Evolutionary conservation across 2,113 vertebrate species (phyloP), one percentile per base, ranked within the genome.

Genomic region (Peromyscus polionotus): DNA sequence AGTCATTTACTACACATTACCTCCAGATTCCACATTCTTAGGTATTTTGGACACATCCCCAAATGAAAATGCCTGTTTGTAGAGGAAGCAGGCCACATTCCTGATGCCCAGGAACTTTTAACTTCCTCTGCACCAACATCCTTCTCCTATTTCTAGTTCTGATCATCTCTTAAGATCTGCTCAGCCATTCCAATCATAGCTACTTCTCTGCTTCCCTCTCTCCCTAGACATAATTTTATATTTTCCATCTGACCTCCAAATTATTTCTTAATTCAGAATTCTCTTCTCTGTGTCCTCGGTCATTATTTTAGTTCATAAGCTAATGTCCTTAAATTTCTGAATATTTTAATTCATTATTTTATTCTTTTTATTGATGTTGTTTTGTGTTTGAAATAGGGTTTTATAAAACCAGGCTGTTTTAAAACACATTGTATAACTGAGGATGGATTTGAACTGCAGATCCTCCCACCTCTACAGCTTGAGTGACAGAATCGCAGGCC

Each of bases 1-100:
- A 36, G 1, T n/a, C 20, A 22, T 68, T 4, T 26, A 6, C 67
- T 36, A n/a, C 1, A 7, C 16, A 3, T 0, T 5, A 1, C 24
- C 77, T 73, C 22, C 28, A 24, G 36, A 76, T 9, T 91, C 36
- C 17, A 22, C 48, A 28, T 26, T 87, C 48, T 4, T 63, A 36
- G 72, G 7, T 68, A 36, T 22, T 93, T 61, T 93, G 28, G n/a
- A 70, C 2, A 42, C n/a, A 45, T 28, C 26, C 7, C 5, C 20
- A 80, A 22, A 20, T n/a, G 13, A 5, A 14, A 85, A 48, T 26
- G 33, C 5, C 20, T 84, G 33, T 48, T 48, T 33, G 12, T 31
- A 42, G 59, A 95, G 28, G 26, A 48, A 2, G 11, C 12, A 48
- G 1, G 16, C 87, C 36, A 72, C 31, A 28, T 24, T 42, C 36